Evolutionary conservation across 2,113 vertebrate genomes (phyloP), one percentile per base, ranked within the genome.

Genomic region (Ranitomeya variabilis): DNA sequence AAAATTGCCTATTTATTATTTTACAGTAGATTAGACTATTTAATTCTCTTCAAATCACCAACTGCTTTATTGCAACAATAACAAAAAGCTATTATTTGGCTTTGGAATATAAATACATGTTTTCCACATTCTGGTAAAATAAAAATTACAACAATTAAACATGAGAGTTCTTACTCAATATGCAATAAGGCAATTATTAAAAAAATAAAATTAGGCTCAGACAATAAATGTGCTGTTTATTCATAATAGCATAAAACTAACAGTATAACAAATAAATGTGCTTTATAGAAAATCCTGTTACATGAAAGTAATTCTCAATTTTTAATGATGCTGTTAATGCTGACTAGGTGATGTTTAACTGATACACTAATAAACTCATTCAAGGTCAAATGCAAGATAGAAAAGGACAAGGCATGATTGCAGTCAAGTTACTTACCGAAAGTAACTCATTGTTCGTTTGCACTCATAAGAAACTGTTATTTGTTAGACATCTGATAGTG

Each of bases 1-100:
- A 93, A 93, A 91, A 82, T 90, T 91, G 84, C 88, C 89, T 83
- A 90, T 92, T 93, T 92, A 90, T 94, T 94, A 87, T 85, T 90
- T 93, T 93, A 91, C 90, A 90, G 62, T 91, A 89, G 86, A 90
- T 91, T 90, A 21, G 0, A 5, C 78, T 90, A 87, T 90, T 83
- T 86, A 80, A 26, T 74, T 89, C 64, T 81, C 55, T 71, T 92
- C 14, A 77, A 89, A 62, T 85, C 15, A 83, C 55, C 90, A 18
- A 82, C 86, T 54, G 6, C 88, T 92, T 90, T 90, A 0, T 80
- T 84, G 15, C 5, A 82, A 76, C 89, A 91, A 8, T 18, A 91
- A 6, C 85, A 89, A 87, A 64, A 80, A 77, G 10, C n/a, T 86
- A 73, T 81, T 91, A 31, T 87, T 67, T 3, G 1, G 83, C 91